Percentiles rank a stretch among this genome's conserved stretches.
Evolutionary conservation across 1,140 invertebrate genomes (phyloP).

Genomic region (Atta cephalotes): DNA sequence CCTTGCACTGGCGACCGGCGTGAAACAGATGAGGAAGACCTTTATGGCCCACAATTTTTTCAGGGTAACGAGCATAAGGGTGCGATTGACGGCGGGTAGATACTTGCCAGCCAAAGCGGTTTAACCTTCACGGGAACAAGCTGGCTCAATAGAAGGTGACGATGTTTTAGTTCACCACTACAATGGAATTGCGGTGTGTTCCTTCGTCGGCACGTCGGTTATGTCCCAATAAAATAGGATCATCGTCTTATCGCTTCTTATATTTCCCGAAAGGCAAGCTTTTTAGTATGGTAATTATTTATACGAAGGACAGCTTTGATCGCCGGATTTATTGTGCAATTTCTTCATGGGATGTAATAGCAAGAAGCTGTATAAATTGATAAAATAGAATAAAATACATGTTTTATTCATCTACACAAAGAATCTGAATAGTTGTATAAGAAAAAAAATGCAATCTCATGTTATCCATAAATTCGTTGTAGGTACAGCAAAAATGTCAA

Average conservation of each 20-base stretch:
- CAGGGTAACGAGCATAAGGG: slow-evolving; percentile 55
- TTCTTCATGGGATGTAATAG: neutral
- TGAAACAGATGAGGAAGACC: slow-evolving; percentile 30
- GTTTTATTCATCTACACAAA: neutral
- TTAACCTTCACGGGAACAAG: slow-evolving; percentile 48
- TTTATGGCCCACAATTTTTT: slow-evolving; percentile 50
- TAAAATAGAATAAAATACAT: neutral
- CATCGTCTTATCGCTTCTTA: slow-evolving; percentile 30
- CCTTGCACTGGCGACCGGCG: slow-evolving; percentile 43
- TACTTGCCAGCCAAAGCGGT: slow-evolving; percentile 33
- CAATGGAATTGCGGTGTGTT: neutral
- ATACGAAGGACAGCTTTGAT: neutral
- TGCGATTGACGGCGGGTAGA: slow-evolving; percentile 42
- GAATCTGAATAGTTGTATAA: neutral
- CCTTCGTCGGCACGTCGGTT: neutral
- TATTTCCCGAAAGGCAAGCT: neutral
- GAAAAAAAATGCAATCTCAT: neutral
- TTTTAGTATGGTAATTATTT: slow-evolving; percentile 19
- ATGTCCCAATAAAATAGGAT: slow-evolving; percentile 42
- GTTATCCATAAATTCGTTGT: neutral
- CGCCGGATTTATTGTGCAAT: neutral
- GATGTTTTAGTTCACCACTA: slow-evolving; percentile 4
- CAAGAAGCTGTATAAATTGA: slow-evolving; percentile 7
- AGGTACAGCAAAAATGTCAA: neutral
- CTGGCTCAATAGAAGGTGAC: neutral